phyloP scores from a whole-genome alignment of 1,140 invertebrate genomes.

The Sycobia sp. region DNA sequence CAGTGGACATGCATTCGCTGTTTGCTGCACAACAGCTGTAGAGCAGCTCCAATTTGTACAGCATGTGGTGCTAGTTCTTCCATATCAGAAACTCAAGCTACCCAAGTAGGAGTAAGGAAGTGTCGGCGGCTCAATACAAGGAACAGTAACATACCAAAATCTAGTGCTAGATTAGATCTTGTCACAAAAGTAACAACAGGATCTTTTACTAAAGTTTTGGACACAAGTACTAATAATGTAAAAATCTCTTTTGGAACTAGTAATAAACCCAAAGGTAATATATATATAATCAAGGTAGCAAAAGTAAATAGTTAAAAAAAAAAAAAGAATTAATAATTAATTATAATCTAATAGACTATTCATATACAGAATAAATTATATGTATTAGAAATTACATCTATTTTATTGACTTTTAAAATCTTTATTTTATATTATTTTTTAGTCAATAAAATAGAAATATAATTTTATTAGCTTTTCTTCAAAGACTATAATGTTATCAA shows the following conservation, averaged over 20 bases:
- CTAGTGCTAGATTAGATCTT: conserved; percentile 42
- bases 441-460: no score
- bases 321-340: no score
- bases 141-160: conserved; percentile 47
- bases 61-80: conserved; percentile 57
- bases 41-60: conserved; percentile 51
- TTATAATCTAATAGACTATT: no score
- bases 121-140: conserved; percentile 51
- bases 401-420: no score
- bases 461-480: no score
- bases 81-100: conserved; percentile 51
- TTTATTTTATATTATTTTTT: no score
- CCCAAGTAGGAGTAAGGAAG: conserved; percentile 54
- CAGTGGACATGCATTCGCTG: conserved; percentile 60
- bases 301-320: no score
- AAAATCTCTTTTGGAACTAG: conserved; percentile 41
- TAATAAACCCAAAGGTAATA: no score
- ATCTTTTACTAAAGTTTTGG: conserved; percentile 45
- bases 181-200: conserved; percentile 46
- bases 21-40: conserved; percentile 54
- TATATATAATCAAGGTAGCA: no score
- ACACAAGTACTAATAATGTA: conserved; percentile 42
- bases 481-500: no score
- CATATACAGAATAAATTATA: no score
- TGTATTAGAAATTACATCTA: no score